Evolutionary conservation across 2,888 invertebrate genomes (phyloP).

Genomic region (Isoperla grammatica): DNA sequence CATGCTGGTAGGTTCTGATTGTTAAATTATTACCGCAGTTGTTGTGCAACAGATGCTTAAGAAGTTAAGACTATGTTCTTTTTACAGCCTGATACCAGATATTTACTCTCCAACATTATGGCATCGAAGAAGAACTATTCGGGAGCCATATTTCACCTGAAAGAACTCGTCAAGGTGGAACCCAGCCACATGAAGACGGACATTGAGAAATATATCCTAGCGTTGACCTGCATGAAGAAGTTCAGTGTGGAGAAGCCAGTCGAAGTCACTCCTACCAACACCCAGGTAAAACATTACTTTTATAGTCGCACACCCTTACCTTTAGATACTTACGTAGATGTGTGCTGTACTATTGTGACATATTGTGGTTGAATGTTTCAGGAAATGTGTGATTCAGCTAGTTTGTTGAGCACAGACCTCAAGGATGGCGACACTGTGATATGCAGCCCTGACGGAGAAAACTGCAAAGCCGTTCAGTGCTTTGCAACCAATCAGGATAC

Average conservation of each 20-base stretch:
- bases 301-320: neutral
- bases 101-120: constrained; percentile 57
- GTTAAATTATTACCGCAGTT: no score
- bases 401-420: constrained; percentile 15
- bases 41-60: no score
- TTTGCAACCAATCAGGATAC: constrained; percentile 28
- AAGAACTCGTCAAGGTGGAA: constrained; percentile 54
- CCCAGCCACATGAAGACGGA: constrained; percentile 45
- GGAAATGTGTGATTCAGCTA: constrained; percentile 22
- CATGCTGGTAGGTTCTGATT: no score
- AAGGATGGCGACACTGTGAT: constrained; percentile 25
- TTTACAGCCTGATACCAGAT: constrained; percentile 63
- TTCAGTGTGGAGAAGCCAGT: constrained; percentile 19
- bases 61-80: no score
- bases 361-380: constrained; percentile 7
- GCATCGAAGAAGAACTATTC: constrained; percentile 59
- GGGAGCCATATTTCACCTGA: constrained; percentile 57
- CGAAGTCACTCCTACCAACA: constrained; percentile 3
- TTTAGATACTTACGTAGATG: neutral
- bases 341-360: neutral
- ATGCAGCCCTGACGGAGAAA: constrained; percentile 26
- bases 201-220: constrained; percentile 45
- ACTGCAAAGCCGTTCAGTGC: constrained; percentile 28
- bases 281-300: constrained; percentile 19
- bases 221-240: constrained; percentile 20